A percentile compares a stretch with the other conserved stretches of the same genome.
Conservation (phyloP, 2,888 invertebrate genomes). For the Prosapia bicincta region DNA sequence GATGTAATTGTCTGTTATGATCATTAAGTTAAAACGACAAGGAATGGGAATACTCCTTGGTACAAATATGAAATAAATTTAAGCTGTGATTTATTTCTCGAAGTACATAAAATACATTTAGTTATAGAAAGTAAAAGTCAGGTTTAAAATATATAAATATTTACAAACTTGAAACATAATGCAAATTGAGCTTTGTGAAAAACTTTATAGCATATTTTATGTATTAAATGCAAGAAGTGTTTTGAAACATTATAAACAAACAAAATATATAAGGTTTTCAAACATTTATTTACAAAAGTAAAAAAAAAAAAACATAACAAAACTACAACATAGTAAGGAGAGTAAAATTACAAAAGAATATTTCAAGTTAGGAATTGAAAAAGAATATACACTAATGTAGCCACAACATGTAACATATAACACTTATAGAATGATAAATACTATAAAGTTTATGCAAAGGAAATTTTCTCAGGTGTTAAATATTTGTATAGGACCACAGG, state of each 20-base stretch:
- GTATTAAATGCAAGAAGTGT: neutral
- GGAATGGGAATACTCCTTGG: no score
- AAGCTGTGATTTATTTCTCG: no score
- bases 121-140: no score
- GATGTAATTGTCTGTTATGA: no score
- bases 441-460: neutral
- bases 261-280: neutral
- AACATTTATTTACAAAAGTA: neutral
- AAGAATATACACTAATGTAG: neutral
- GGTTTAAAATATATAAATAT: no score
- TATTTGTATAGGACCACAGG: neutral
- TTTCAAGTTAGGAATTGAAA: neutral
- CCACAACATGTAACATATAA: neutral
- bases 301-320: neutral
- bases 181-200: neutral
- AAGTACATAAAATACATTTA: no score
- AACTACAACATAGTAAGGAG: neutral
- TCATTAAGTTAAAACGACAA: no score
- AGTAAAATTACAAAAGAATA: neutral
- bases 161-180: neutral
- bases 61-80: no score
- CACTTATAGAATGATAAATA: neutral
- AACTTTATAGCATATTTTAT: neutral
- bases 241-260: neutral
- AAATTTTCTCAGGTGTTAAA: neutral